Evolutionary conservation across 1,140 invertebrate genomes (phyloP), one percentile per base, ranked within the genome.

Genomic region (Drosophila eugracilis): DNA sequence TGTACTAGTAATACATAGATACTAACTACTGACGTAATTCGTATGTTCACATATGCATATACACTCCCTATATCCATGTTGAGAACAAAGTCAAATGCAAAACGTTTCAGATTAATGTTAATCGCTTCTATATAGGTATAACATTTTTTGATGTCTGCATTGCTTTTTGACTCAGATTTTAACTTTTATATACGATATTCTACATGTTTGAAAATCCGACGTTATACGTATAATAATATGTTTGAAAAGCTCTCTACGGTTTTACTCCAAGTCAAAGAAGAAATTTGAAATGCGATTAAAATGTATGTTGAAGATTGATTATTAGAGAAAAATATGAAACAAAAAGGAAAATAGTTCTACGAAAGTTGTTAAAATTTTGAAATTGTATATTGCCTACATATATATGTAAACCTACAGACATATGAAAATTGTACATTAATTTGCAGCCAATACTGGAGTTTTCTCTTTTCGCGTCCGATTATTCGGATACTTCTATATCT

Each of bases 331-430:
- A 24, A 22, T 6, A 42, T 30, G 14, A 39, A 52, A 42, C 30
- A 14, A 65, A 37, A 55, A 58, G 22, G 19, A 44, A 36, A 21
- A 53, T 39, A 66, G 59, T 79, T 76, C 66, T 76, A 53, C 85
- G 66, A 80, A 80, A 78, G 30, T 86, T 85, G 76, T 85, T 85
- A 55, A 79, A 80, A 53, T 75, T 81, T 76, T 50, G 47, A 73
- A 72, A 75, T 76, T 85, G 79, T 84, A 85, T 53, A 83, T 83
- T 78, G 54, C 67, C 55, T 67, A 76, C 34, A 58, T 65, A 75
- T 42, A 53, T 69, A 60, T 41, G 45, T 69, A 60, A 75, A 79
- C 53, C 32, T 50, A 78, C 37, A 50, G 42, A 53, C 50, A 37
- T 26, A 58, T 36, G 12, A 39, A 39, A 30, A 60, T 55, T 80